Evolutionary conservation across 2,113 vertebrate species (phyloP).

Genomic region (Barbus barbus): DNA sequence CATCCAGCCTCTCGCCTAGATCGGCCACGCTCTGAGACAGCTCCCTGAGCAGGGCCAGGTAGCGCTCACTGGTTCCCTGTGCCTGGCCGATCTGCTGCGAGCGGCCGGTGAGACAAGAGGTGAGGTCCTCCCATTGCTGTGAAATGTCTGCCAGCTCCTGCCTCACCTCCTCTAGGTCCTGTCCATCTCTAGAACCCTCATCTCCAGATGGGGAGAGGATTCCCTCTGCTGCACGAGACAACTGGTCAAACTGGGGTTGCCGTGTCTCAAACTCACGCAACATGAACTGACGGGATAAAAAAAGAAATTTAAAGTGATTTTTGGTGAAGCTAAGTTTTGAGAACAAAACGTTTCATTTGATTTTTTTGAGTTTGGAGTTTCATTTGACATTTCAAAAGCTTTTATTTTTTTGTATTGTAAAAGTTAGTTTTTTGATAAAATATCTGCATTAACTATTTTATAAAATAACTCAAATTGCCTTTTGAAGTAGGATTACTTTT

Average conservation of each 20-base stretch:
- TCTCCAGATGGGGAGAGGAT: constrained; percentile 79
- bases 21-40: constrained; percentile 83
- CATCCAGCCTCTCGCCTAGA: constrained; percentile 82
- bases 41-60: constrained; percentile 84
- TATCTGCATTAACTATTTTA: background rate
- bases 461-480: background rate
- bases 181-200: constrained; percentile 75
- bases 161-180: constrained; percentile 79
- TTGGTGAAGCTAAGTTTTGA: background rate
- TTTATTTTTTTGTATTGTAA: background rate
- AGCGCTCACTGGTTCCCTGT: constrained; percentile 87
- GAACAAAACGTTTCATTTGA: background rate
- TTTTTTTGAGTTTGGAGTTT: too few species aligned
- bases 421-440: background rate
- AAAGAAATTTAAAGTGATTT: background rate
- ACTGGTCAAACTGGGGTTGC: constrained; percentile 88
- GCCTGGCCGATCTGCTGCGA: constrained; percentile 90
- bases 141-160: constrained; percentile 85
- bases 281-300: constrained; percentile 84
- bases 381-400: too few species aligned
- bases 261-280: constrained; percentile 96
- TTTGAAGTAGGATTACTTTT: background rate
- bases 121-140: constrained; percentile 89
- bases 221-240: constrained; percentile 88
- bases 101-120: constrained; percentile 80